Evolutionary conservation across 2,113 vertebrate species (phyloP), one percentile per base, ranked within the genome.

Genomic region (Pituophis catenifer): DNA sequence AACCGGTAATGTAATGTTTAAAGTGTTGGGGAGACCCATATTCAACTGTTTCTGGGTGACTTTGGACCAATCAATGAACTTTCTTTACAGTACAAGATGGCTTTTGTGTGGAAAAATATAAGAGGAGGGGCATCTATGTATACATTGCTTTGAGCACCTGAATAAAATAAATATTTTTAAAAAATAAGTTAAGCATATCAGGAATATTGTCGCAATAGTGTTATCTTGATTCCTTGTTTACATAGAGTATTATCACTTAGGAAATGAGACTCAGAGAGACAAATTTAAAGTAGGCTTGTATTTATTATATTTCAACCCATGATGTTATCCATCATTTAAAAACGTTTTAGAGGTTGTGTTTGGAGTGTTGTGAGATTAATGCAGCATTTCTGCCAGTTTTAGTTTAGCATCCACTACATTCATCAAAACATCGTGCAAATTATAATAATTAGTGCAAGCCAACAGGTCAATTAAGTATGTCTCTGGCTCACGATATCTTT

Each of bases 361-460:
- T 52, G 48, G 44, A 50, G 11, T 86, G 23, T 23, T 90, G 15
- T 93, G 44, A 81, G 48, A 38, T 90, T 86, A 59, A 86, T 62
- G n/a, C 91, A 92, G 53, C 86, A 70, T 24, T 53, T 89, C 48
- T 24, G 38, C 15, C 29, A 86, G 44, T 88, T 86, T 13, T 86
- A 53, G 44, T 62, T 86, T 24, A 86, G 29, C 48, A 52, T 62
- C 70, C 54, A 89, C 70, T 86, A 86, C 88, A 86, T 90, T 86
- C 75, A 59, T 90, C 92, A 93, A 59, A 93, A 54, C 15, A n/a
- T 54, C 52, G 21, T 55, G 62, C 33, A 89, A 57, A 92, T 92
- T 92, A 75, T 54, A 92, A 75, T 92, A 89, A 92, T 89, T 92
- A 81, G 48, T 86, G n/a, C 26, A 86, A 90, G 55, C 90, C 65